Percentiles rank a stretch among this genome's conserved stretches.
These are phyloP conservation scores for Todus mexicanus DNA, from an alignment of 2,797 vertebrate species.

Conservation along the genomic window DNA sequence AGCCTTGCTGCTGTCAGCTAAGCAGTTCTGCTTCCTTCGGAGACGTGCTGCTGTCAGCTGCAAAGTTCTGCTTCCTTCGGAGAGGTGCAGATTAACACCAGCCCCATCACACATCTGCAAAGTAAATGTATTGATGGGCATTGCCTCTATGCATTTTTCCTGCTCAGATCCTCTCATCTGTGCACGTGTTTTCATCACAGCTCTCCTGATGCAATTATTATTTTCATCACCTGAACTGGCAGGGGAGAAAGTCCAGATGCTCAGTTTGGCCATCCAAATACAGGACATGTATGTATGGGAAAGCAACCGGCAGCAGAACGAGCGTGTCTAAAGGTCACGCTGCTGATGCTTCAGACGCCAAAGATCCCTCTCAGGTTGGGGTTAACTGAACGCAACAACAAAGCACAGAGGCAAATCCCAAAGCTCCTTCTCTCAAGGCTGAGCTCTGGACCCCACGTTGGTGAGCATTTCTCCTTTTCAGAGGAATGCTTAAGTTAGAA, in stretches of 20 bases:
- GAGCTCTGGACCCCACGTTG: not conserved
- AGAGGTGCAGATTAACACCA: not conserved
- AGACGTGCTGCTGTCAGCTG: not conserved
- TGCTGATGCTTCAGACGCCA: not conserved
- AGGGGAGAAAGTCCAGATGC: not conserved
- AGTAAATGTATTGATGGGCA: not conserved
- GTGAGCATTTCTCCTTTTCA: not conserved
- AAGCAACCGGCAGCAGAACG: not conserved
- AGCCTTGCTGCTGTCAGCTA: not conserved
- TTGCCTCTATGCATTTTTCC: not conserved
- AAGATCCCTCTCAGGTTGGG: not conserved
- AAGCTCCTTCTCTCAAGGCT: not conserved
- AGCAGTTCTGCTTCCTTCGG: not conserved
- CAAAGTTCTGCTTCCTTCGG: not conserved
- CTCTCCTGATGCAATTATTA: not conserved
- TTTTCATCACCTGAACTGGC: not conserved
- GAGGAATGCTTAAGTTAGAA: not conserved
- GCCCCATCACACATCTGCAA: not conserved
- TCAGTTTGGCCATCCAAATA: not conserved
- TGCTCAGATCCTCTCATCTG: not conserved
- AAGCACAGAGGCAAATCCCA: not conserved
- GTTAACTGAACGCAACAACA: not conserved
- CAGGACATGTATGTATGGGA: not conserved
- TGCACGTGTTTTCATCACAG: not conserved
- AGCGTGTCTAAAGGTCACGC: not conserved